Base-by-base conservation (phyloP, 2,797 vertebrate species). In the Crocodylus rhombifer region DNA sequence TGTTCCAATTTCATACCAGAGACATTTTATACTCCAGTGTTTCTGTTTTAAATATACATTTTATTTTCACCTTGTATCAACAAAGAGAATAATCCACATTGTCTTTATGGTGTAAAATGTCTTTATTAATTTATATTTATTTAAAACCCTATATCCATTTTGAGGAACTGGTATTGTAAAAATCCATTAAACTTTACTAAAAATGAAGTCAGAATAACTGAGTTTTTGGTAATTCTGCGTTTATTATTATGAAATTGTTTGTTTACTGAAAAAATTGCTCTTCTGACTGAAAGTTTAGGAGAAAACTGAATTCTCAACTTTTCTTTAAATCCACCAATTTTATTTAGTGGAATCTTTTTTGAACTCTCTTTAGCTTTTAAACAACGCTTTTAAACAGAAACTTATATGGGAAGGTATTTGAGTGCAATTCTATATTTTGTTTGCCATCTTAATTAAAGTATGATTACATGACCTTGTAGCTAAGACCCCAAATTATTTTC, bases 101-200 rank as follows among this genome's bases (percentile, higher is more conserved):
- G 88, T 3, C 56, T 79, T 91, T 88, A 23, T 26, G 86, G 86
- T 3, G 65, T 8, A 85, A 33, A 91, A 8, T 10, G 64, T 20
- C 30, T 84, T 62, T 33, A 63, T 63, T 79, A 18, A 11, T 64
- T 90, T 86, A 15, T 51, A 73, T 73, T 15, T 64, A 25, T 26
- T 84, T 74, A 61, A 7, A 82, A 79, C 55, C 77, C 16, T 81
- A 58, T 9, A 89, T 18, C 1, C 69, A 5, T 77, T 69, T 79
- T 89, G 28, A 20, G 26, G 89, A 87, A 71, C 56, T 12, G 33
- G 2, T 87, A 6, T 75, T 88, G 88, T 79, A 60, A 86, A 94
- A 85, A 12, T 9, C 86, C 62, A 63, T 61, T 92, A 90, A 91
- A 93, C 82, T 65, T 60, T 86, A 64, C 83, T 92, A 28, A 58